Evolutionary conservation across 2,888 invertebrate genomes (phyloP), one percentile per base, ranked within the genome.

Genomic region (Helobdella robusta): DNA sequence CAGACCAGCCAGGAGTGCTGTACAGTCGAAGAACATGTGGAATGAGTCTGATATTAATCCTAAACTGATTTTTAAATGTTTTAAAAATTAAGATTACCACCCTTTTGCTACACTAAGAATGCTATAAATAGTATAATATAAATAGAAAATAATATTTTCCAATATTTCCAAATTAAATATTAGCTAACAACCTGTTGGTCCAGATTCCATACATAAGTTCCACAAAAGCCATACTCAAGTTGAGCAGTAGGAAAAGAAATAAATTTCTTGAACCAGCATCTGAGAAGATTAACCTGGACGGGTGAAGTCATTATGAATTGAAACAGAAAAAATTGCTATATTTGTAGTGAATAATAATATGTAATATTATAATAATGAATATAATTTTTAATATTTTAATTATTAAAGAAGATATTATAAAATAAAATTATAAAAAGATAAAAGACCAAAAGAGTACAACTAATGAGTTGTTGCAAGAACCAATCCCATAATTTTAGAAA

Each of bases 21-120:
- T 94, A 78, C 95, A 97, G 81, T 97, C 95, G 79, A 97, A 97
- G 81, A 97, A 95, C 95, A 97, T 97, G 80, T 97, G 95, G 83
- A 95, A 97, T 73, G 95, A 91, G 84, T 97, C 95, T 1, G 94
- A 94, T 78, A 97, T 95, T 72, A 97, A 84, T 77, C 95, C 92
- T 85, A 84, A 72, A 83, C 87, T 79, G 76, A 58, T 77, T 40
- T 40, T 11, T 40, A 15, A 58, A 28, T 15, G 6, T 11, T 8
- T 25, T n/a, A n/a, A 30, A 15, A 11, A 28, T 58, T 28, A 58
- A 18, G 32, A 15, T n/a, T 28, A 28, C 6, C 8, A 23, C 32
- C 6, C 30, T 28, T 11, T 28, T 28, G 11, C 8, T 6, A 40
- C 15, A 15, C 15, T 40, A 11, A 15, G n/a, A 40, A 40, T 40